Conservation (phyloP, 2,113 vertebrate genomes). For the Lepus americanus region DNA sequence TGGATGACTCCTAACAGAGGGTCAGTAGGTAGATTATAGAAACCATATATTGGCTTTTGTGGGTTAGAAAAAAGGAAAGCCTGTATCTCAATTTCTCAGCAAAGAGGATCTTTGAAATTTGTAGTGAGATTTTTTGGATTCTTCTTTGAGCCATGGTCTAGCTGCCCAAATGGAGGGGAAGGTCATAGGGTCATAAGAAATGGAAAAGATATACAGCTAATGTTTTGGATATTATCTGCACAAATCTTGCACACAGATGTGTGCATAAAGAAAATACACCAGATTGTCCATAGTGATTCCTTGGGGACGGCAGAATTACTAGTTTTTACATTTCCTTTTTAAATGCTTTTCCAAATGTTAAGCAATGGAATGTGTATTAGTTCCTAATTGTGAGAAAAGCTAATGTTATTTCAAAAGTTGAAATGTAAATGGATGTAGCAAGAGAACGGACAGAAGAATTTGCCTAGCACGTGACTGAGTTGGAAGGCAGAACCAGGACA, state of each 20-base stretch:
- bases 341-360: constrained; percentile 3
- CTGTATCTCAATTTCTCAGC: not conserved
- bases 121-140: not conserved
- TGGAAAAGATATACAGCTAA: not conserved
- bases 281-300: not conserved
- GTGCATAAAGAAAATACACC: not conserved
- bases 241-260: not conserved
- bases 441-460: not conserved
- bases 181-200: not conserved
- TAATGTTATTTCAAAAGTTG: constrained; percentile 38
- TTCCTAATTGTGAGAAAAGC: not conserved
- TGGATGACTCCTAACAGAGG: not conserved
- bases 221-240: constrained; percentile 23
- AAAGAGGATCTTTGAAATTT: not conserved
- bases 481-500: not conserved
- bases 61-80: not conserved
- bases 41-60: not conserved
- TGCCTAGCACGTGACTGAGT: not conserved
- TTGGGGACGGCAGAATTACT: not conserved
- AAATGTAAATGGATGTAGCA: not conserved
- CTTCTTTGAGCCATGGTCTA: constrained; percentile 7
- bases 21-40: not conserved
- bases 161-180: not conserved
- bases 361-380: not conserved
- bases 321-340: constrained; percentile 35